phyloP scores from a whole-genome alignment of 2,888 invertebrate species.

The Lingula anatina region DNA sequence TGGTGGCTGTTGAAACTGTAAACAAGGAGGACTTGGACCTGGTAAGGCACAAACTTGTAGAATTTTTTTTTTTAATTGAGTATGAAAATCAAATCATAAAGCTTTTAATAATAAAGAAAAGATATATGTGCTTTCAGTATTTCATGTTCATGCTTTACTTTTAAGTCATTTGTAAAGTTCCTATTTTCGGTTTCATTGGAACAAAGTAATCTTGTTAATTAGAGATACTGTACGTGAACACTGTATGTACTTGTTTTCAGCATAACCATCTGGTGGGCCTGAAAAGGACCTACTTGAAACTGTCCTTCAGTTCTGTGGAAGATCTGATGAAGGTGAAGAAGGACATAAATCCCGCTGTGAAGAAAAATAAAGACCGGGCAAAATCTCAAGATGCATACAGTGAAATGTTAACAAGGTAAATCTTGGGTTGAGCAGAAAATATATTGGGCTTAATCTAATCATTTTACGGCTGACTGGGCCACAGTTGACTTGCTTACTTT shows the following conservation, averaged over 20 bases:
- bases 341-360: conserved; percentile 77
- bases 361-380: conserved; percentile 78
- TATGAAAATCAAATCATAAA: background rate
- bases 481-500: no score
- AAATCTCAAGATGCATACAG: conserved; percentile 79
- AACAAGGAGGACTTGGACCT: conserved; percentile 93
- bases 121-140: no score
- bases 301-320: conserved; percentile 81
- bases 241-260: conserved; percentile 60
- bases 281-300: conserved; percentile 81
- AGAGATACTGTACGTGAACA: no score
- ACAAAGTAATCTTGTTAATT: no score
- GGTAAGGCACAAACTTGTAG: conserved; percentile 61
- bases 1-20: conserved; percentile 73
- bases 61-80: no score
- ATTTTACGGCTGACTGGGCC: no score
- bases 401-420: conserved; percentile 64
- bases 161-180: no score
- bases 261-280: conserved; percentile 94
- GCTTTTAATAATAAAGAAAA: background rate
- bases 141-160: no score
- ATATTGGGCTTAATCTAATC: no score
- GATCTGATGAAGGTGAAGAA: conserved; percentile 83
- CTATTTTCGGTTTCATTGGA: no score
- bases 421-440: no score